Conservation (phyloP, 2,797 vertebrate species). For the Agapornis canus region DNA sequence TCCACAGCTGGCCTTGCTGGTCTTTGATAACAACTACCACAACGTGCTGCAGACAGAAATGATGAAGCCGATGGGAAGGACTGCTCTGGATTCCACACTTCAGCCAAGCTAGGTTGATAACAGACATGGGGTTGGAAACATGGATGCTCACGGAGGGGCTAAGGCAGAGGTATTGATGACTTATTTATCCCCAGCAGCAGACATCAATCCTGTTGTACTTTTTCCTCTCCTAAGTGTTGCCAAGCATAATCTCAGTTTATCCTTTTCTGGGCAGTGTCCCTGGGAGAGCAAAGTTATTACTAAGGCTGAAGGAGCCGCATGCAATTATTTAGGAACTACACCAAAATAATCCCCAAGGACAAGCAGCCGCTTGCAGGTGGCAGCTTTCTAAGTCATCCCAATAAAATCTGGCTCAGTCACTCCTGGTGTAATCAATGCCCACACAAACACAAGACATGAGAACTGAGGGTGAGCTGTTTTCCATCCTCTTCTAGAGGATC, state of each 20-base stretch:
- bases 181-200: neutral
- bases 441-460: conserved; percentile 7
- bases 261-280: neutral
- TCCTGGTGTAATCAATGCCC: conserved; percentile 4
- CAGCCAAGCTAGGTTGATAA: neutral
- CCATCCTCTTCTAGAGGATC: neutral
- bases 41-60: neutral
- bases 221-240: neutral
- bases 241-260: conserved; percentile 6
- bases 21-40: neutral
- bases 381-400: conserved; percentile 21
- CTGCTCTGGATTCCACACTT: neutral
- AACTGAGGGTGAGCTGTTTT: neutral
- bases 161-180: neutral
- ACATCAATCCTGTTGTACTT: conserved; percentile 24
- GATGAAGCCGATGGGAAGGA: neutral
- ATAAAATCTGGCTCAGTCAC: conserved; percentile 24
- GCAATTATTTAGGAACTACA: conserved; percentile 27
- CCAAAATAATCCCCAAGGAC: conserved; percentile 21
- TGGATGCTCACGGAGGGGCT: neutral
- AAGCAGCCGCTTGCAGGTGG: neutral
- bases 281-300: neutral
- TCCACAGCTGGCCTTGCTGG: neutral
- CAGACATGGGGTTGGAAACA: neutral
- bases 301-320: conserved; percentile 7